Evolutionary conservation across 2,888 invertebrate genomes (phyloP).

Genomic region (Toxonevra muliebris): DNA sequence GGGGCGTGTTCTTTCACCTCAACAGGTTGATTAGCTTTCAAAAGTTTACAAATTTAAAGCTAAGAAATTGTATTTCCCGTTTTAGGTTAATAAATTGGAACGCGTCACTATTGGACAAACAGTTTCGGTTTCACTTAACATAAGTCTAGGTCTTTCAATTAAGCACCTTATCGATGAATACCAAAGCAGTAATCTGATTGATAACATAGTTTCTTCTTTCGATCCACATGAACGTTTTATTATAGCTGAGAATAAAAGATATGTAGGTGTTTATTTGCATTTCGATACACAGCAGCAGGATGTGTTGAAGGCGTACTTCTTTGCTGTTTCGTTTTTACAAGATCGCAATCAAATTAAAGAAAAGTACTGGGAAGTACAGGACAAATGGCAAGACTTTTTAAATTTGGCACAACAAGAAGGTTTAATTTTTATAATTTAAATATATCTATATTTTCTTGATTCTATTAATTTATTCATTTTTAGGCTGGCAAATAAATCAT

Average conservation of each 20-base stretch:
- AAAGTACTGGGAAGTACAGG: slow-evolving; percentile 66
- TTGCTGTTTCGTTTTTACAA: slow-evolving; percentile 65
- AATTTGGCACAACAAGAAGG: slow-evolving; percentile 65
- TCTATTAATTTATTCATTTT: background rate
- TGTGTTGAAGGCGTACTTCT: slow-evolving; percentile 64
- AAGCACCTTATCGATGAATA: slow-evolving; percentile 62
- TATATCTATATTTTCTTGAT: slow-evolving; percentile 7
- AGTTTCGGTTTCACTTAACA: slow-evolving; percentile 62
- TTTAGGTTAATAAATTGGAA: slow-evolving; percentile 73
- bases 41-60: background rate
- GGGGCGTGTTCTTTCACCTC: slow-evolving; percentile 71
- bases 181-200: slow-evolving; percentile 60
- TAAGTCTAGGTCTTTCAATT: slow-evolving; percentile 61
- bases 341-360: slow-evolving; percentile 64
- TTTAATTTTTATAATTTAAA: slow-evolving; percentile 33
- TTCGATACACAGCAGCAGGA: slow-evolving; percentile 64
- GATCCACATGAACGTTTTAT: slow-evolving; percentile 65
- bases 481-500: slow-evolving; percentile 71
- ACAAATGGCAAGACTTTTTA: slow-evolving; percentile 67
- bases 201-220: slow-evolving; percentile 64
- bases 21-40: slow-evolving; percentile 63
- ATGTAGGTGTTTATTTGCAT: slow-evolving; percentile 63
- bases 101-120: slow-evolving; percentile 72
- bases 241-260: slow-evolving; percentile 62
- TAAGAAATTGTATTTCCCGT: background rate